phyloP scores from a whole-genome alignment of 2,888 invertebrate species.

The Lottia gigantea region DNA sequence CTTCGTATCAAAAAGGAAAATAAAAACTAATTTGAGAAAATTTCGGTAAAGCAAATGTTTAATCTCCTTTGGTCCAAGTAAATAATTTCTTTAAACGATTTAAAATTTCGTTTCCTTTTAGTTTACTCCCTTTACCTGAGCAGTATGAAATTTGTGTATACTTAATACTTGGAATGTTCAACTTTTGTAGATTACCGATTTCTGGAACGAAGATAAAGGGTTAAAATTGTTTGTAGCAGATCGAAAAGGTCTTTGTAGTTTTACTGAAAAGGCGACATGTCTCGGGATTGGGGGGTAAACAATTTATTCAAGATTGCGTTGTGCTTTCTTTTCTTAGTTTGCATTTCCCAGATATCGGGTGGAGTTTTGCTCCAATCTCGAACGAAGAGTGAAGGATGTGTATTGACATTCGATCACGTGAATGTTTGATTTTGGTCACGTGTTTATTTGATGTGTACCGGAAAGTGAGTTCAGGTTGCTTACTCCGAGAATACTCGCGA shows the following conservation, averaged over 20 bases:
- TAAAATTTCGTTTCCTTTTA: too few relatives aligned
- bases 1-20: too few relatives aligned
- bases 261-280: not conserved
- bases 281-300: constrained; percentile 1
- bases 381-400: constrained; percentile 8
- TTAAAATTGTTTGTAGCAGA: too few relatives aligned
- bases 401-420: constrained; percentile 10
- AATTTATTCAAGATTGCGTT: constrained; percentile 7
- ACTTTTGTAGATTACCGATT: not conserved
- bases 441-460: constrained; percentile 2
- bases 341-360: constrained; percentile 6
- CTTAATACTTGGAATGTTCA: not conserved
- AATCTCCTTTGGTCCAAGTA: too few relatives aligned
- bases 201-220: not conserved
- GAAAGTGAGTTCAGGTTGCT: not conserved
- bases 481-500: constrained; percentile 8
- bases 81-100: too few relatives aligned
- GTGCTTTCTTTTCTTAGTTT: not conserved
- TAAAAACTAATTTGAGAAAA: too few relatives aligned
- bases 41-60: too few relatives aligned
- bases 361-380: not conserved
- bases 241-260: too few relatives aligned
- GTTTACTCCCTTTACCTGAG: too few relatives aligned
- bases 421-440: constrained; percentile 1
- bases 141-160: not conserved